phyloP scores from a whole-genome alignment of 1,140 invertebrate species.

The Nephotettix cincticeps region DNA sequence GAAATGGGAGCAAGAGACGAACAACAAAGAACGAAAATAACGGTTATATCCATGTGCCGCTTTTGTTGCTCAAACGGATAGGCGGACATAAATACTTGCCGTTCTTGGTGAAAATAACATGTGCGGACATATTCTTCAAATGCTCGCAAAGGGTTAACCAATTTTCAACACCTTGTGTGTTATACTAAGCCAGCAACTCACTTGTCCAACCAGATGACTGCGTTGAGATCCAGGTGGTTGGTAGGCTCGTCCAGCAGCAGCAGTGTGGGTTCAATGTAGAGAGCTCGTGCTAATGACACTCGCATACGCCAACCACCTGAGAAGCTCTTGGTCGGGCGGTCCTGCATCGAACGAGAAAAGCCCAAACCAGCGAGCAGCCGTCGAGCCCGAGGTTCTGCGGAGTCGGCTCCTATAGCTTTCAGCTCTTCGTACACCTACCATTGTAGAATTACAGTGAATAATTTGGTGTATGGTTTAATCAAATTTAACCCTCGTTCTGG shows the following conservation, averaged over 20 bases:
- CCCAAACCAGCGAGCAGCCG: slow-evolving; percentile 96
- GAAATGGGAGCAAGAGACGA: too few species aligned
- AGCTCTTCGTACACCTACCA: slow-evolving; percentile 88
- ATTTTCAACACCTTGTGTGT: too few species aligned
- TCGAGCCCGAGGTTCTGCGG: slow-evolving; percentile 91
- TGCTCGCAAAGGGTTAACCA: too few species aligned
- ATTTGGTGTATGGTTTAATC: too few species aligned
- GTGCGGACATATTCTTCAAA: too few species aligned
- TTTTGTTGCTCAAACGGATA: too few species aligned
- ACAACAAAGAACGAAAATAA: too few species aligned
- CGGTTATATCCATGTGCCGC: too few species aligned
- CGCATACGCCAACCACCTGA: slow-evolving; percentile 99
- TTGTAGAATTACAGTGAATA: slow-evolving; percentile 14
- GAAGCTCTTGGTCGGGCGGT: slow-evolving; percentile 91
- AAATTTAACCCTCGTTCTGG: too few species aligned
- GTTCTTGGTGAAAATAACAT: too few species aligned
- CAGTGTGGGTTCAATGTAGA: slow-evolving; percentile 92
- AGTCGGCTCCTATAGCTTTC: slow-evolving; percentile 94
- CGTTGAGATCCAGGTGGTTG: slow-evolving; percentile 93
- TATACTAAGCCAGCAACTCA: too few species aligned
- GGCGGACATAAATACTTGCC: too few species aligned
- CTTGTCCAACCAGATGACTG: slow-evolving; percentile 99
- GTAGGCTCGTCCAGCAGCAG: slow-evolving; percentile 96
- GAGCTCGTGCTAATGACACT: slow-evolving; percentile 88
- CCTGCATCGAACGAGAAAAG: slow-evolving; percentile 92